Conservation (phyloP, 2,797 vertebrate genomes). For the Merluccius polli region DNA sequence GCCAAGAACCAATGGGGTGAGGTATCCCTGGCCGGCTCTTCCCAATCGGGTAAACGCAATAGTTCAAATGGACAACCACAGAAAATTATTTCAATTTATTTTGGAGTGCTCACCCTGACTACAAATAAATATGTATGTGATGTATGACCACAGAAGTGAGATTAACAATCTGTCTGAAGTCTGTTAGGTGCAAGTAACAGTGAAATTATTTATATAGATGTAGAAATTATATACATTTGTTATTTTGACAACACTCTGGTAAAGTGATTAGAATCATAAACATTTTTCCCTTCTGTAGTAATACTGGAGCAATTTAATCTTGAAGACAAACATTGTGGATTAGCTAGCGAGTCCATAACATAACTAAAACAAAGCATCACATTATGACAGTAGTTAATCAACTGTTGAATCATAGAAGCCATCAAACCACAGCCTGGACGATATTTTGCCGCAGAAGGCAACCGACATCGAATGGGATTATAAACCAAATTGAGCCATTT, state of each 20-base stretch:
- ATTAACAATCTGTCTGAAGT: too few relatives aligned
- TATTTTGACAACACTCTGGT: background rate
- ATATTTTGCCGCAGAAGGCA: too few relatives aligned
- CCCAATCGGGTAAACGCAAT: too few relatives aligned
- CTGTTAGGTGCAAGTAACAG: background rate
- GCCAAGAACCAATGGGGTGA: conserved; percentile 1
- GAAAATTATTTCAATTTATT: background rate
- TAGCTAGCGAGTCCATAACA: background rate
- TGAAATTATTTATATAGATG: background rate
- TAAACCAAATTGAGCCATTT: background rate
- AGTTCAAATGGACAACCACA: background rate
- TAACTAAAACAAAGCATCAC: background rate
- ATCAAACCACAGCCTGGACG: too few relatives aligned
- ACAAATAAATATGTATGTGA: background rate
- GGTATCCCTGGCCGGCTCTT: background rate
- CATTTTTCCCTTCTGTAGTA: background rate
- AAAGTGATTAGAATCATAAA: background rate
- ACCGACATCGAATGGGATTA: background rate
- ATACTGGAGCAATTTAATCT: background rate
- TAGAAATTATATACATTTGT: background rate
- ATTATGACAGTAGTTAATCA: too few relatives aligned
- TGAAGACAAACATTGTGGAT: background rate
- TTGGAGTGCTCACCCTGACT: background rate
- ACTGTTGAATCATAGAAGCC: too few relatives aligned
- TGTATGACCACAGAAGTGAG: background rate